phyloP scores from a whole-genome alignment of 1,140 invertebrate species.

The Drosophila novamexicana region DNA sequence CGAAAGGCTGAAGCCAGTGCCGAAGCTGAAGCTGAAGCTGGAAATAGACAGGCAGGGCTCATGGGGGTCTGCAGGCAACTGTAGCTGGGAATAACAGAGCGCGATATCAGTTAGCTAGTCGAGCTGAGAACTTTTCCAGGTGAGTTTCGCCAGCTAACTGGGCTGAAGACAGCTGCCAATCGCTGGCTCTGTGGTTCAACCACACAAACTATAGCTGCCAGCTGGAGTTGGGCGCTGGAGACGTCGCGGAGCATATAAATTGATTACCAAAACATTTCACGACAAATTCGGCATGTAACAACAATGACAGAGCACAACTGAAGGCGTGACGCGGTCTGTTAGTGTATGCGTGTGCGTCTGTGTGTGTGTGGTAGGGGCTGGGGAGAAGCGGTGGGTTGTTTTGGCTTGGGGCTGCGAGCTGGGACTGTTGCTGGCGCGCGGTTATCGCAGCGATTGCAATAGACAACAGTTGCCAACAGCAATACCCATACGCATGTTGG shows the following conservation, averaged over 20 bases:
- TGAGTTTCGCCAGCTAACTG: slow-evolving; percentile 44
- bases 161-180: slow-evolving; percentile 32
- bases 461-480: slow-evolving; percentile 56
- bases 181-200: slow-evolving; percentile 17
- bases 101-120: slow-evolving; percentile 25
- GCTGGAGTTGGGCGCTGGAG: neutral
- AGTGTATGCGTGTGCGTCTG: neutral
- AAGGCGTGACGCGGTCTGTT: neutral
- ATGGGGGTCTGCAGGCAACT: slow-evolving; percentile 1
- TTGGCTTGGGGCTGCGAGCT: neutral
- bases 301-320: slow-evolving; percentile 51
- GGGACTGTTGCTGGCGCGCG: neutral
- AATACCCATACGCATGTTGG: slow-evolving; percentile 28
- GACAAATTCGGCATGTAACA: slow-evolving; percentile 73
- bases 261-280: slow-evolving; percentile 75
- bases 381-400: neutral
- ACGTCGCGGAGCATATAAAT: slow-evolving; percentile 65
- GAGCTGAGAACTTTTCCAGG: slow-evolving; percentile 57
- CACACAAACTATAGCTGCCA: slow-evolving; percentile 27
- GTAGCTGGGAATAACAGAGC: slow-evolving; percentile 18
- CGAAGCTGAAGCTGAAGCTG: neutral
- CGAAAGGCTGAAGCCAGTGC: slow-evolving; percentile 36
- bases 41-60: neutral
- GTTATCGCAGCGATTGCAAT: slow-evolving; percentile 8
- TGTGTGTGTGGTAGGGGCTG: neutral